Conservation (phyloP, 2,888 invertebrate genomes). For the Tetragonisca angustula region DNA sequence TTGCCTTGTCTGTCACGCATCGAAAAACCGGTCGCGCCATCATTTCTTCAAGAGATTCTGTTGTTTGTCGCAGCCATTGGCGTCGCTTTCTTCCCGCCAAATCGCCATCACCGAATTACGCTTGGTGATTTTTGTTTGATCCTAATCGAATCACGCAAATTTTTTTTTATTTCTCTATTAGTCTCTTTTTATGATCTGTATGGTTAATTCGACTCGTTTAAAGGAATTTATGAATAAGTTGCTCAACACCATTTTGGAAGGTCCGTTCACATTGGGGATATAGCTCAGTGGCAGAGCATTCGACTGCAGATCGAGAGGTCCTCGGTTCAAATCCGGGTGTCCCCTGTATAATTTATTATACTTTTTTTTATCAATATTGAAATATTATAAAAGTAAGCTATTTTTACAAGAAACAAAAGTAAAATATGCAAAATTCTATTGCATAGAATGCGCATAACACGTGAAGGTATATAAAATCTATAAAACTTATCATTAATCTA, state of each 20-base stretch:
- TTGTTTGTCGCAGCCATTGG: slow-evolving; percentile 49
- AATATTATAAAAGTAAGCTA: no score
- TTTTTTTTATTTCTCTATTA: not conserved
- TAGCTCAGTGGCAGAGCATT: slow-evolving; percentile 91
- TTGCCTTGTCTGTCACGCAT: slow-evolving; percentile 47
- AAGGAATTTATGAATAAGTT: not conserved
- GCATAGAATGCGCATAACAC: not conserved
- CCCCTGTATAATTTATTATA: slow-evolving; percentile 83
- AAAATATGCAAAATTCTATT: not conserved
- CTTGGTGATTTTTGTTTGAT: not conserved
- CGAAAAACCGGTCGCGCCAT: slow-evolving; percentile 57
- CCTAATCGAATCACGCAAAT: not conserved
- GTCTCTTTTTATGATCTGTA: not conserved
- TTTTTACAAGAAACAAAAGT: no score
- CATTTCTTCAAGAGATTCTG: slow-evolving; percentile 60
- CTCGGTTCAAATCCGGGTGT: slow-evolving; percentile 90
- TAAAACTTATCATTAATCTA: not conserved
- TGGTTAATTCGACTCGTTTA: not conserved
- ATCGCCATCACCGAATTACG: not conserved
- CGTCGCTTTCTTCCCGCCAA: slow-evolving; percentile 10
- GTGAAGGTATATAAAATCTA: not conserved
- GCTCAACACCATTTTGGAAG: not conserved
- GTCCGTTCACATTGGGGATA: slow-evolving; percentile 86
- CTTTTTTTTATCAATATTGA: slow-evolving; percentile 44
- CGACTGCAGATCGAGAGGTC: slow-evolving; percentile 91